Evolutionary conservation across 2,888 invertebrate genomes (phyloP).

Genomic region (Cabera pusaria): DNA sequence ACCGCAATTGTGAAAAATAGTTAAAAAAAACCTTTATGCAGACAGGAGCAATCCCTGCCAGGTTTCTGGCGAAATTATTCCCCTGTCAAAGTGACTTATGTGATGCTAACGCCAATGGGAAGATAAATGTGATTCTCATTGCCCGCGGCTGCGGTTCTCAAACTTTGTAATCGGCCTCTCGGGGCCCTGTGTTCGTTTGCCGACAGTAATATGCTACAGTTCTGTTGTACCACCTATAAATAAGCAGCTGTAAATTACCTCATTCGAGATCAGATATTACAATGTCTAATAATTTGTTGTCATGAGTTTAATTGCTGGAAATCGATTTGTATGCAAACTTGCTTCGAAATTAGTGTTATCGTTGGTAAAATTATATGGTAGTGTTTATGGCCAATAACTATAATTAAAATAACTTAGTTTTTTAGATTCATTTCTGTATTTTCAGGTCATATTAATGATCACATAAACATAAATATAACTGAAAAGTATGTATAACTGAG

Average conservation of each 20-base stretch:
- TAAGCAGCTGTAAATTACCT: conserved; percentile 17
- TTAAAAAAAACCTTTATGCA: conserved; percentile 32
- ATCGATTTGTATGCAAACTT: too few species aligned
- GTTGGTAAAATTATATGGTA: too few species aligned
- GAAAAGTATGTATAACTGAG: too few species aligned
- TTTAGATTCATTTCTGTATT: too few species aligned
- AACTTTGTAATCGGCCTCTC: conserved; percentile 25
- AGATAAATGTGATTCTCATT: conserved; percentile 49
- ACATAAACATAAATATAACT: too few species aligned
- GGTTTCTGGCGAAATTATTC: conserved; percentile 39
- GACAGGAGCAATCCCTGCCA: conserved; percentile 32
- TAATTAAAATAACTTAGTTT: too few species aligned
- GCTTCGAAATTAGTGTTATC: too few species aligned
- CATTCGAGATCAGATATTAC: too few species aligned
- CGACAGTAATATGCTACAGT: conserved; percentile 12
- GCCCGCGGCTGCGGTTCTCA: conserved; percentile 35
- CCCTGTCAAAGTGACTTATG: conserved; percentile 47
- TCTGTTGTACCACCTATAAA: conserved; percentile 13
- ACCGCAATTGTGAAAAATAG: conserved; percentile 27
- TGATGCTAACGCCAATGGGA: conserved; percentile 41
- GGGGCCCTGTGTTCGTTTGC: conserved; percentile 14
- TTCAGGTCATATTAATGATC: too few species aligned
- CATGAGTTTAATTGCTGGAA: too few species aligned
- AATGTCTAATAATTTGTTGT: too few species aligned
- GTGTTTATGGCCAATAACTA: too few species aligned